A percentile compares a stretch with the other conserved stretches of the same genome.
phyloP scores from a whole-genome alignment of 2,797 vertebrate genomes.

The Heteromormyrus szaboi region DNA sequence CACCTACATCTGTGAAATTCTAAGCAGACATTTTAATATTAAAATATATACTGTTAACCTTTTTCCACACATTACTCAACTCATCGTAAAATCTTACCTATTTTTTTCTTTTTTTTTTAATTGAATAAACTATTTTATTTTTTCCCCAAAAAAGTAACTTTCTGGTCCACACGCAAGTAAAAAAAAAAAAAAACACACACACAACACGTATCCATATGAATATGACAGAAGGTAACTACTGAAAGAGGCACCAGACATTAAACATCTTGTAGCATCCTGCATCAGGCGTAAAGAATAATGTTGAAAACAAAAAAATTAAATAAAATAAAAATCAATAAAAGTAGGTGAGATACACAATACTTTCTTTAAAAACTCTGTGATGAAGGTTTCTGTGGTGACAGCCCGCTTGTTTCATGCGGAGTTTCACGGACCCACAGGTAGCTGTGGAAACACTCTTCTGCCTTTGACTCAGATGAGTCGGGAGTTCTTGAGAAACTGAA shows the following conservation, averaged over 20 bases:
- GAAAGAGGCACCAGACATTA: neutral
- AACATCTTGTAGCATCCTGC: neutral
- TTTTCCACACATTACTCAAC: neutral
- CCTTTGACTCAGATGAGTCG: constrained; percentile 76
- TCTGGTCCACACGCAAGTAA: neutral
- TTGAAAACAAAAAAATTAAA: neutral
- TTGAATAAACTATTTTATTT: neutral
- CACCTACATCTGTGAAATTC: constrained; percentile 2
- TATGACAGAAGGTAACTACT: neutral
- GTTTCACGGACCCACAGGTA: neutral
- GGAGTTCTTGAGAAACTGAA: constrained; percentile 91
- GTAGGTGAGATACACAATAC: neutral
- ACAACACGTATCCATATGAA: neutral
- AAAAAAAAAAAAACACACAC: neutral
- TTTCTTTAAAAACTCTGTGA: neutral
- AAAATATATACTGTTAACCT: neutral
- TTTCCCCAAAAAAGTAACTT: neutral
- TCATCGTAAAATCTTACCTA: neutral
- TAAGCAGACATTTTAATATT: neutral
- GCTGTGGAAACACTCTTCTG: neutral
- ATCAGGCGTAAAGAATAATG: neutral
- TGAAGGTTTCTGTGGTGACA: neutral
- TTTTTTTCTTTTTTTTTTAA: neutral
- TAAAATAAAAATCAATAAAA: neutral
- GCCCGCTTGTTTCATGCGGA: neutral